phyloP scores from a whole-genome alignment of 1,140 invertebrate species.

The Cherax quadricarinatus region DNA sequence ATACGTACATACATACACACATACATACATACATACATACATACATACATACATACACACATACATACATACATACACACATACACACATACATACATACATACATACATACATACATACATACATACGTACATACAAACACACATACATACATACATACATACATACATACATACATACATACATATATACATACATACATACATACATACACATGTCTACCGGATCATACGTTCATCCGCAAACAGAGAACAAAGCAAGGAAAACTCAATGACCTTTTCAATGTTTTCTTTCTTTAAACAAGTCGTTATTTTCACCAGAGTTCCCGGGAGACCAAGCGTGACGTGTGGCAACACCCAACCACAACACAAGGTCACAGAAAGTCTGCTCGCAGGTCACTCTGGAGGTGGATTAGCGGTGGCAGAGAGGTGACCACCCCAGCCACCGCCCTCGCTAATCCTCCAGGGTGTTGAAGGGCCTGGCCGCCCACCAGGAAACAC shows the following conservation, averaged over 20 bases:
- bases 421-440: background rate
- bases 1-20: background rate
- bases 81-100: background rate
- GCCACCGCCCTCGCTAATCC: background rate
- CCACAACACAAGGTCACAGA: background rate
- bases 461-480: background rate
- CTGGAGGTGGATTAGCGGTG: background rate
- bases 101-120: background rate
- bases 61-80: background rate
- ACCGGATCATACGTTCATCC: too few species aligned
- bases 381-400: background rate
- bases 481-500: background rate
- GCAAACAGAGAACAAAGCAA: too few species aligned
- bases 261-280: too few species aligned
- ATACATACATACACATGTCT: background rate
- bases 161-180: background rate
- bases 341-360: background rate
- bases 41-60: too few species aligned
- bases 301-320: too few species aligned
- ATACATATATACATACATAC: background rate
- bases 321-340: too few species aligned
- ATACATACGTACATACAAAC: background rate
- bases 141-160: background rate
- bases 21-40: background rate
- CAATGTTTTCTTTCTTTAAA: background rate